These are phyloP conservation scores for Trachurus trachurus DNA, from an alignment of 2,797 vertebrate species.

Conservation along the genomic window DNA sequence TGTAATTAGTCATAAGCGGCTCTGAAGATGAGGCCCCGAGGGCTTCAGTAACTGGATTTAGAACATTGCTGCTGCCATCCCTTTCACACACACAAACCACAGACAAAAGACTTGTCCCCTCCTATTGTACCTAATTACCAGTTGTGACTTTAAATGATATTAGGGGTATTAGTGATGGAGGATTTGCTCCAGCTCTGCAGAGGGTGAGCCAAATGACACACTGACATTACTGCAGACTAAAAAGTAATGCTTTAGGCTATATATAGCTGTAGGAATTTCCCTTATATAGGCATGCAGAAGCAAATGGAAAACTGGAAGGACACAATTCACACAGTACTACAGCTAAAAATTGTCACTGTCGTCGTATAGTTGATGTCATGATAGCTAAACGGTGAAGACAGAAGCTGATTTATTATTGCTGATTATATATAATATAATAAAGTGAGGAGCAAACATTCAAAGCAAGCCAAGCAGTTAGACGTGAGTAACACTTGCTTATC, in stretches of 20 bases:
- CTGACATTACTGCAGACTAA: conserved; percentile 17
- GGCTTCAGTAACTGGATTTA: conserved; percentile 60
- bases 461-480: neutral
- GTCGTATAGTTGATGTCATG: neutral
- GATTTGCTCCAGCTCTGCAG: conserved; percentile 39
- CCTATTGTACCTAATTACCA: conserved; percentile 51
- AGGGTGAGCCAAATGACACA: conserved; percentile 35
- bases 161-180: conserved; percentile 46
- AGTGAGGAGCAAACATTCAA: neutral
- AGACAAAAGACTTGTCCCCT: conserved; percentile 51
- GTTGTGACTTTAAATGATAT: conserved; percentile 45
- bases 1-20: conserved; percentile 61
- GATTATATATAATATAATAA: neutral
- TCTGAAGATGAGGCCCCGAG: conserved; percentile 30
- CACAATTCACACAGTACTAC: neutral
- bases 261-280: neutral
- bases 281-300: neutral
- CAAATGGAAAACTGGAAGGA: neutral
- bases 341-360: neutral
- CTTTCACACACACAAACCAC: conserved; percentile 1
- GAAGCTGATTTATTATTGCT: neutral
- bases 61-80: conserved; percentile 41
- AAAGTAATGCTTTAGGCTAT: neutral
- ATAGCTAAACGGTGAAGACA: neutral
- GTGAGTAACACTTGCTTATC: no score